Evolutionary conservation across 2,113 vertebrate species (phyloP).

Genomic region (Coreoperca whiteheadi): DNA sequence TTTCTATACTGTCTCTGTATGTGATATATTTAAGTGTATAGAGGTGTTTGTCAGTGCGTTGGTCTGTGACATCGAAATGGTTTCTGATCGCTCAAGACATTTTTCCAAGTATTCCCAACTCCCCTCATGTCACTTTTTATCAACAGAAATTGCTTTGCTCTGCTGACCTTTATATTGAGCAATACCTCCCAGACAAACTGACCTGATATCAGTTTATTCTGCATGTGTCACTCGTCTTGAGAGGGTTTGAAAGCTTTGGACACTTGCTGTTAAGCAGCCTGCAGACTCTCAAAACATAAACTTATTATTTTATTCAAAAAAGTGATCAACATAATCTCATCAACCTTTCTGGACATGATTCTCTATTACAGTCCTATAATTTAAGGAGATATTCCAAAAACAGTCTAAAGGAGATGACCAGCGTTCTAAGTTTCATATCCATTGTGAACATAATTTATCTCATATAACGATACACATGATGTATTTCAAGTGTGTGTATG

Average conservation of each 20-base stretch:
- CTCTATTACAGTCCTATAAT: neutral
- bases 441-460: neutral
- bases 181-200: constrained; percentile 23
- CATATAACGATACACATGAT: neutral
- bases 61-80: neutral
- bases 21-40: neutral
- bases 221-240: neutral
- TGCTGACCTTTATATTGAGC: constrained; percentile 53
- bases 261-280: neutral
- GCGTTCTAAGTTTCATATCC: neutral
- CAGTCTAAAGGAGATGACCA: neutral
- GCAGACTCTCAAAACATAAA: neutral
- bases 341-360: too few relatives aligned
- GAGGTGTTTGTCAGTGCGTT: constrained; percentile 23
- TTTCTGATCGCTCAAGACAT: constrained; percentile 39
- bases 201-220: constrained; percentile 32
- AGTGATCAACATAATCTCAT: neutral
- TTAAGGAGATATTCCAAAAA: neutral
- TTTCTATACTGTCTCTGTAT: neutral
- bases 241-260: constrained; percentile 11
- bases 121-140: constrained; percentile 38
- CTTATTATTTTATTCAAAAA: neutral
- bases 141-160: constrained; percentile 30
- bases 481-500: neutral
- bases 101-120: constrained; percentile 52